Evolutionary conservation across 2,888 invertebrate genomes (phyloP).

Genomic region (Meiosimyza decipiens): DNA sequence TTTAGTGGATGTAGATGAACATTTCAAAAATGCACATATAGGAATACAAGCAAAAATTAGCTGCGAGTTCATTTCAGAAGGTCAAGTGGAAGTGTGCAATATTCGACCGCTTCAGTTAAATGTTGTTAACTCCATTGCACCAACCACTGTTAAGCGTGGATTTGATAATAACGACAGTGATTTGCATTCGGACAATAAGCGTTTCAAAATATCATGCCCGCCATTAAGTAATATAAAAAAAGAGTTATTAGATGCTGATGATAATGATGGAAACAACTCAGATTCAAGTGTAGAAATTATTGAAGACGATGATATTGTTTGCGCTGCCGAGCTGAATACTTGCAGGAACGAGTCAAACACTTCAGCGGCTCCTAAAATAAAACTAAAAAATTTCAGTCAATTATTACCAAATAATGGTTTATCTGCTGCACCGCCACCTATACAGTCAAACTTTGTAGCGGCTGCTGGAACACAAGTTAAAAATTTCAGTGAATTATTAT

Average conservation of each 20-base stretch:
- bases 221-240: slow-evolving; percentile 18
- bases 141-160: background rate
- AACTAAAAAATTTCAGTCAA: no score
- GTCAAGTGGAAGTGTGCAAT: slow-evolving; percentile 31
- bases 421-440: no score
- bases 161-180: background rate
- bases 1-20: slow-evolving; percentile 36
- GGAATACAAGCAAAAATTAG: slow-evolving; percentile 36
- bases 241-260: slow-evolving; percentile 29
- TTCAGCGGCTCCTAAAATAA: no score
- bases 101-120: slow-evolving; percentile 35
- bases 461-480: no score
- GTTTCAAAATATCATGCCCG: no score
- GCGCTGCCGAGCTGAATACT: slow-evolving; percentile 35
- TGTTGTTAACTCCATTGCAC: slow-evolving; percentile 25
- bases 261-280: slow-evolving; percentile 18
- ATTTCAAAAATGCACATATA: slow-evolving; percentile 38
- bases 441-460: no score
- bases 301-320: slow-evolving; percentile 45
- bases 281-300: slow-evolving; percentile 41
- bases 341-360: slow-evolving; percentile 11
- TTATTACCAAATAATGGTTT: no score
- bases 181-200: no score
- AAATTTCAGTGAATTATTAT: no score
- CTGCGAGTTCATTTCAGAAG: slow-evolving; percentile 40